These are phyloP conservation scores for Drosophila lacteicornis DNA, from an alignment of 1,140 invertebrate species.

Conservation along the genomic window DNA sequence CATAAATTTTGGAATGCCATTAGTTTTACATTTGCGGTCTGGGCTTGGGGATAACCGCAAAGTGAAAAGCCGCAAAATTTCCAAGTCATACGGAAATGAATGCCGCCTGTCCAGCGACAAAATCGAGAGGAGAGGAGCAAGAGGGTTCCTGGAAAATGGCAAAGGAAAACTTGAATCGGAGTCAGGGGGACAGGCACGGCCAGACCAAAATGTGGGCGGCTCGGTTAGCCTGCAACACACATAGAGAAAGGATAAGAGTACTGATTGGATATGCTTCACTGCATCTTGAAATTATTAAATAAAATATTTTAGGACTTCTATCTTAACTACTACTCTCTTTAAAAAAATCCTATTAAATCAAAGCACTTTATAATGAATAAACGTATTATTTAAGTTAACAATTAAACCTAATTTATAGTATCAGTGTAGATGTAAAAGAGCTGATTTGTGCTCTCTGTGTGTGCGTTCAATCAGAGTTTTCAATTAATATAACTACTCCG, in stretches of 20 bases:
- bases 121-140: constrained; percentile 48
- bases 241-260: not conserved
- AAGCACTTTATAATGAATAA: not conserved
- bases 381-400: too few relatives aligned
- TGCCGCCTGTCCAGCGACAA: constrained; percentile 61
- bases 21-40: constrained; percentile 85
- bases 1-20: constrained; percentile 83
- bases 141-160: constrained; percentile 9
- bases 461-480: constrained; percentile 66
- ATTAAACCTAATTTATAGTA: too few relatives aligned
- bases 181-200: constrained; percentile 23
- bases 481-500: constrained; percentile 70
- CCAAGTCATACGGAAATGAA: constrained; percentile 84
- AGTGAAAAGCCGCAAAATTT: constrained; percentile 84
- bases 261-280: not conserved
- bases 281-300: not conserved
- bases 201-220: constrained; percentile 51
- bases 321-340: too few relatives aligned
- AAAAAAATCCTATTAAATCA: not conserved
- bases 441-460: constrained; percentile 34
- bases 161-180: constrained; percentile 31
- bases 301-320: not conserved
- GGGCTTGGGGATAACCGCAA: constrained; percentile 79
- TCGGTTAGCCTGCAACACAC: constrained; percentile 45
- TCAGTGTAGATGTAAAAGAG: not conserved